A percentile compares a stretch with the other conserved stretches of the same genome.
Evolutionary conservation across 1,140 invertebrate species (phyloP).

Genomic region (Elymnias hypermnestra): DNA sequence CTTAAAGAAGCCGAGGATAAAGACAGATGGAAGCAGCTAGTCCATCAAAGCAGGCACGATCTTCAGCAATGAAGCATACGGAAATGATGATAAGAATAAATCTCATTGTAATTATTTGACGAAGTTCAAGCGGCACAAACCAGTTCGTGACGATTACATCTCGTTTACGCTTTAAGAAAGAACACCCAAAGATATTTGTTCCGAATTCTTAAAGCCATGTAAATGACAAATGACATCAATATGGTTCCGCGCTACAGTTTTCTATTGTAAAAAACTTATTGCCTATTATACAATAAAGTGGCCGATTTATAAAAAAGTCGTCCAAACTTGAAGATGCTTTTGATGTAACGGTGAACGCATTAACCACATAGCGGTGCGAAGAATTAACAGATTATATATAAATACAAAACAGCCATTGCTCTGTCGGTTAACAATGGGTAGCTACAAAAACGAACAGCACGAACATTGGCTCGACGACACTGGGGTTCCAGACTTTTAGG

Average conservation of each 20-base stretch:
- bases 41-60: no score
- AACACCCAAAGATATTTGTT: no score
- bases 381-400: conserved; percentile 39
- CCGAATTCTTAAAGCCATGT: no score
- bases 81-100: no score
- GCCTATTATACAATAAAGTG: not conserved
- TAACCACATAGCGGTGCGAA: conserved; percentile 19
- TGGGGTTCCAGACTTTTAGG: not conserved
- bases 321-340: not conserved
- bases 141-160: no score
- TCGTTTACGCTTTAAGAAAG: no score
- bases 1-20: no score
- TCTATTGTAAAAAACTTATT: not conserved
- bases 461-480: conserved; percentile 31
- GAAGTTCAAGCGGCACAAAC: no score
- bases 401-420: conserved; percentile 30
- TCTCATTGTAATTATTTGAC: no score
- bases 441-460: conserved; percentile 31
- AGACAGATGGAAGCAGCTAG: no score
- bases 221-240: not conserved
- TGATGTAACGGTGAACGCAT: conserved; percentile 26
- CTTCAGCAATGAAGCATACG: no score
- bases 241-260: not conserved
- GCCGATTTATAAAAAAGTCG: not conserved
- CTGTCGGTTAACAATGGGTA: conserved; percentile 24